Evolutionary conservation across 2,797 vertebrate genomes (phyloP).

Genomic region (Potorous gilbertii): DNA sequence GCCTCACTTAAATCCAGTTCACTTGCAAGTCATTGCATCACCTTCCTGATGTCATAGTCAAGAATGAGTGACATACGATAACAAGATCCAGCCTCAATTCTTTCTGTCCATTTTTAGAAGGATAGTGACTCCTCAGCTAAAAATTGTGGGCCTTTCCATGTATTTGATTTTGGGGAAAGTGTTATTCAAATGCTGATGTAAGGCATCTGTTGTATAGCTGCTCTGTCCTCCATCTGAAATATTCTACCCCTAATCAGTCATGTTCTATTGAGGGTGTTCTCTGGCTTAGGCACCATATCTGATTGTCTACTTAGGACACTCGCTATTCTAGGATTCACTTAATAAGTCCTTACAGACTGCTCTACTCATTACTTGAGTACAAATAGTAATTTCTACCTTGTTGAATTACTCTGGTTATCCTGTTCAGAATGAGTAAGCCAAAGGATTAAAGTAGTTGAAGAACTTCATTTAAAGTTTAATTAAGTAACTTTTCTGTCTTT

Average conservation of each 20-base stretch:
- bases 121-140: not conserved
- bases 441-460: too few species aligned
- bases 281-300: not conserved
- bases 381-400: not conserved
- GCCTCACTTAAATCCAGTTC: too few species aligned
- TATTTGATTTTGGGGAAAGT: not conserved
- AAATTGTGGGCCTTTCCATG: not conserved
- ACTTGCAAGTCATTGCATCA: too few species aligned
- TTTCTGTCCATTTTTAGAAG: not conserved
- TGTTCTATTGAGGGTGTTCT: not conserved
- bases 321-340: too few species aligned
- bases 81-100: not conserved
- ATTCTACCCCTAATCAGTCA: not conserved
- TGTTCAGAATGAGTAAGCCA: too few species aligned
- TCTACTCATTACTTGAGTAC: not conserved
- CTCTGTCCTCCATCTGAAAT: not conserved
- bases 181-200: not conserved
- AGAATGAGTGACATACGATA: too few species aligned
- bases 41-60: too few species aligned
- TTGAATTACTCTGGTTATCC: too few species aligned
- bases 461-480: too few species aligned
- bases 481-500: too few species aligned
- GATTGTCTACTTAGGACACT: not conserved
- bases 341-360: not conserved
- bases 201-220: not conserved